Evolutionary conservation across 2,113 vertebrate species (phyloP).

Genomic region (Paradoxurus hermaphroditus): DNA sequence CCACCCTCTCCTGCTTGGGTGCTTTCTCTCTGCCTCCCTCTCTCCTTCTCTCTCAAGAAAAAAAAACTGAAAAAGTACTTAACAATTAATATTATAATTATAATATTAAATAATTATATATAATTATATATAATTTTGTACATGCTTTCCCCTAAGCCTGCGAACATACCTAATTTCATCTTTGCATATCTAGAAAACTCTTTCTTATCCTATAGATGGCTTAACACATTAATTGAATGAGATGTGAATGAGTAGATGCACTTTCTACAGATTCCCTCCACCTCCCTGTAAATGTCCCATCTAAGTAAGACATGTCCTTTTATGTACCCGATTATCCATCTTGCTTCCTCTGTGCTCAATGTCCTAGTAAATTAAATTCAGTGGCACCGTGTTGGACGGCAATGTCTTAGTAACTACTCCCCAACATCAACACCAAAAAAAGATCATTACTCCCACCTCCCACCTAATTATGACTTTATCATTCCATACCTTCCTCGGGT

Average conservation of each 20-base stretch:
- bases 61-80: not conserved
- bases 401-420: not conserved
- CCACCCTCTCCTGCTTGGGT: no score
- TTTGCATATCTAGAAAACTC: not conserved
- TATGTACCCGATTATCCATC: not conserved
- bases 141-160: not conserved
- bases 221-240: not conserved
- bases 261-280: not conserved
- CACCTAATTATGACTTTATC: not conserved
- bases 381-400: not conserved
- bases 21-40: no score
- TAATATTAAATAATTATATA: no score
- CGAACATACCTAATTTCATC: not conserved
- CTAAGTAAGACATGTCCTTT: not conserved
- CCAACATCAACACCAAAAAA: not conserved
- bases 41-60: no score
- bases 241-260: not conserved
- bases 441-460: not conserved
- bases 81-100: constrained; percentile 12
- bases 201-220: not conserved
- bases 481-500: constrained; percentile 87
- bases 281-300: not conserved
- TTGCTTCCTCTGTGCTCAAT: not conserved
- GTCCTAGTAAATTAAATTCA: constrained; percentile 30
- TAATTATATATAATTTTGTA: no score